phyloP scores from a whole-genome alignment of 2,888 invertebrate genomes.

The Chymomyza amoena region DNA sequence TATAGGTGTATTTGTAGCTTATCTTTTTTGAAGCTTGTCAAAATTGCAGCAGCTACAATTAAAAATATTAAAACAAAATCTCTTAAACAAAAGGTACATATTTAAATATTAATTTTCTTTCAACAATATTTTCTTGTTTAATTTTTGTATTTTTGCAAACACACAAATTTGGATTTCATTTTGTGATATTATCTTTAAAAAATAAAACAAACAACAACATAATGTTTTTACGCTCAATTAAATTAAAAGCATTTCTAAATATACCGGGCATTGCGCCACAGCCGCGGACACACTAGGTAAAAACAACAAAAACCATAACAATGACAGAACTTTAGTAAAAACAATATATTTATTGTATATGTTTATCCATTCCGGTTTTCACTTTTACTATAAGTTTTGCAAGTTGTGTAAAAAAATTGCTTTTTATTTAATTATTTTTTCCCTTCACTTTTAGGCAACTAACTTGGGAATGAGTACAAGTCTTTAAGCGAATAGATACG shows the following conservation, averaged over 20 bases:
- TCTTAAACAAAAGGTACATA: conserved; percentile 4
- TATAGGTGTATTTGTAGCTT: conserved; percentile 12
- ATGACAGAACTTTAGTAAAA: conserved; percentile 9
- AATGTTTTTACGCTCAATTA: conserved; percentile 20
- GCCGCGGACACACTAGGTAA: conserved; percentile 77
- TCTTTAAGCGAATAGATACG: no score
- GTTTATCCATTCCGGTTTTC: neutral
- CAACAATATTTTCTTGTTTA: conserved; percentile 35
- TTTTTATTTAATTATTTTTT: no score
- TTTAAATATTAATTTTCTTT: conserved; percentile 38
- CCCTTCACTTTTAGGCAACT: no score
- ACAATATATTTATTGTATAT: conserved; percentile 5
- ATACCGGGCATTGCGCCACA: conserved; percentile 76
- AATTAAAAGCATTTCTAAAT: conserved; percentile 73
- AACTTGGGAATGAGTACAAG: no score
- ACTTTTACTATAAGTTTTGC: neutral
- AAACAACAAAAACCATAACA: conserved; percentile 25
- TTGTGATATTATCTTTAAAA: conserved; percentile 1
- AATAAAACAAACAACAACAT: conserved; percentile 5
- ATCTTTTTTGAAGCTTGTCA: neutral
- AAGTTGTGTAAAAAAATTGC: no score
- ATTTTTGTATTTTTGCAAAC: conserved; percentile 37
- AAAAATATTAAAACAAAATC: neutral
- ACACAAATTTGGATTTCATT: conserved; percentile 33
- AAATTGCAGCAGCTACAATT: neutral